phyloP scores from a whole-genome alignment of 2,113 vertebrate genomes.

The Corythaeola cristata region DNA sequence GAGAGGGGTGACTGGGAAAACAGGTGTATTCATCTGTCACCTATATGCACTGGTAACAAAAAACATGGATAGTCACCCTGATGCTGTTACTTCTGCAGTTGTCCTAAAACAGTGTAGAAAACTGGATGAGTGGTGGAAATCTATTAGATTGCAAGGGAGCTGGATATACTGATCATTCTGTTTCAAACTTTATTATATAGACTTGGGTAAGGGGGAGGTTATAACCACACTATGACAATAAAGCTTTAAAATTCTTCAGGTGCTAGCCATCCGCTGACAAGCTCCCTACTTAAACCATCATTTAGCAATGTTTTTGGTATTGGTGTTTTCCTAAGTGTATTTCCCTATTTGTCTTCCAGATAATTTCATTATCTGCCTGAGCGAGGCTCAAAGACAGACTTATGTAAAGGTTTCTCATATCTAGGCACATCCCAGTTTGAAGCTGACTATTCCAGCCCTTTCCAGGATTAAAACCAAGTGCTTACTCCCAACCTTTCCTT shows the following conservation, averaged over 20 bases:
- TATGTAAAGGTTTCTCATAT: background rate
- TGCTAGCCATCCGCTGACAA: background rate
- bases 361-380: slow-evolving; percentile 8
- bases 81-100: background rate
- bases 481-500: background rate
- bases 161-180: background rate
- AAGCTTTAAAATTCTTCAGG: background rate
- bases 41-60: rapidly evolving
- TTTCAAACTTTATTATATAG: background rate
- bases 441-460: background rate
- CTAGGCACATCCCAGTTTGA: background rate
- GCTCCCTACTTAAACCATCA: background rate
- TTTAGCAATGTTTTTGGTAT: background rate
- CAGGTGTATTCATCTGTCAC: background rate
- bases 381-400: background rate
- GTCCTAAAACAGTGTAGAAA: background rate
- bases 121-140: background rate
- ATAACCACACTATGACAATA: background rate
- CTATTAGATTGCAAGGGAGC: background rate
- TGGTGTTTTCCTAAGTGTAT: background rate
- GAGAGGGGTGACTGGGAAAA: background rate
- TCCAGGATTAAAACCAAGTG: background rate
- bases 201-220: background rate
- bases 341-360: background rate
- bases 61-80: background rate